Evolutionary conservation across 2,888 invertebrate genomes (phyloP).

Genomic region (Tipula unca): DNA sequence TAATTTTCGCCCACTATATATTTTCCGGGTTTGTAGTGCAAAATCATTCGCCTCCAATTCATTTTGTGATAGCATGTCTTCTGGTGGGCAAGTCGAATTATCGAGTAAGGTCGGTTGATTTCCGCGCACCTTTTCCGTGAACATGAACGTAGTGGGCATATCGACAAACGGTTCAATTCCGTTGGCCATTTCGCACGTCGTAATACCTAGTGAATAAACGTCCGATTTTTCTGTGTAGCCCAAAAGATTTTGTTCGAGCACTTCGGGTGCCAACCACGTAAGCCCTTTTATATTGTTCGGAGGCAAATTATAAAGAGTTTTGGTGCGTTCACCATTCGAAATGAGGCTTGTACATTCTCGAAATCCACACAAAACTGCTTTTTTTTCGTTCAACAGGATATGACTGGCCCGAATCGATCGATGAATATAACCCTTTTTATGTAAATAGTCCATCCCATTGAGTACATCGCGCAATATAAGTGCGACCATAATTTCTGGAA

Average conservation of each 20-base stretch:
- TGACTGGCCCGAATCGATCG: constrained; percentile 78
- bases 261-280: constrained; percentile 88
- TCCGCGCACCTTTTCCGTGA: constrained; percentile 77
- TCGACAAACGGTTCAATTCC: constrained; percentile 82
- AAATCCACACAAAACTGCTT: constrained; percentile 67
- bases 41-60: constrained; percentile 43
- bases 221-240: constrained; percentile 88
- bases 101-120: constrained; percentile 67
- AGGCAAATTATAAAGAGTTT: constrained; percentile 66
- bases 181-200: constrained; percentile 81
- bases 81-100: constrained; percentile 56
- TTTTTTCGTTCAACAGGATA: constrained; percentile 62
- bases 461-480: constrained; percentile 71
- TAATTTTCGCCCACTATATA: constrained; percentile 55
- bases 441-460: constrained; percentile 73
- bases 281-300: constrained; percentile 51
- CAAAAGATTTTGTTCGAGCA: constrained; percentile 77
- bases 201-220: constrained; percentile 83
- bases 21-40: constrained; percentile 39
- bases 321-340: constrained; percentile 59
- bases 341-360: constrained; percentile 68
- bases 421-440: constrained; percentile 76
- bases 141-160: constrained; percentile 80
- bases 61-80: constrained; percentile 35
- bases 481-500: constrained; percentile 74